phyloP scores from a whole-genome alignment of 2,888 invertebrate genomes.

The Caenorhabditis sp. region DNA sequence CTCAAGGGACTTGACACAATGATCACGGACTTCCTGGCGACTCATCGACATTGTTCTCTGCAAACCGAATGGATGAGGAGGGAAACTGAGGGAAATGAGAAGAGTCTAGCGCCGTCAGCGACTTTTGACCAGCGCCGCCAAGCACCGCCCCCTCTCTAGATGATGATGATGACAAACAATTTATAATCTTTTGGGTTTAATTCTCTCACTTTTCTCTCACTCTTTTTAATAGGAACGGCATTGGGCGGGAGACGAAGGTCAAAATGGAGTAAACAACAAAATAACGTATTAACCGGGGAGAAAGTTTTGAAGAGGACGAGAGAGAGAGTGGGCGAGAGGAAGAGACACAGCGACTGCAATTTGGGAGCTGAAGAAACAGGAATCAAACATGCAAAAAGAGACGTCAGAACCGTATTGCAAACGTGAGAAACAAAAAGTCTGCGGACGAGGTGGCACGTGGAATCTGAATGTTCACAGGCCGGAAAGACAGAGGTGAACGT shows the following conservation, averaged over 20 bases:
- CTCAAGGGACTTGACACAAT: constrained; percentile 64
- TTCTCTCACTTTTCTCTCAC: background rate
- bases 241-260: constrained; percentile 14
- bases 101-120: background rate
- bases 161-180: constrained; percentile 9
- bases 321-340: background rate
- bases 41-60: constrained; percentile 47
- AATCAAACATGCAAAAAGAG: background rate
- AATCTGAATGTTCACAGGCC: too few species aligned
- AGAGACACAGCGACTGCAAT: constrained; percentile 15
- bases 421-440: too few species aligned
- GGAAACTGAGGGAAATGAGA: background rate
- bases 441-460: too few species aligned
- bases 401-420: too few species aligned
- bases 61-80: constrained; percentile 10
- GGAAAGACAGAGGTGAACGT: too few species aligned
- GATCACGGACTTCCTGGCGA: constrained; percentile 56
- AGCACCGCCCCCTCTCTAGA: constrained; percentile 16
- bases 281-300: constrained; percentile 15
- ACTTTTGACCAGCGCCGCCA: constrained; percentile 26
- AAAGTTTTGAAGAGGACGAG: too few species aligned
- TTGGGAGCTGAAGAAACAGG: background rate
- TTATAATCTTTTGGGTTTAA: constrained; percentile 14
- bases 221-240: background rate
- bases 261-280: constrained; percentile 11